Conservation (phyloP, 2,888 invertebrate species). For the Gonocerus acuteangulatus region DNA sequence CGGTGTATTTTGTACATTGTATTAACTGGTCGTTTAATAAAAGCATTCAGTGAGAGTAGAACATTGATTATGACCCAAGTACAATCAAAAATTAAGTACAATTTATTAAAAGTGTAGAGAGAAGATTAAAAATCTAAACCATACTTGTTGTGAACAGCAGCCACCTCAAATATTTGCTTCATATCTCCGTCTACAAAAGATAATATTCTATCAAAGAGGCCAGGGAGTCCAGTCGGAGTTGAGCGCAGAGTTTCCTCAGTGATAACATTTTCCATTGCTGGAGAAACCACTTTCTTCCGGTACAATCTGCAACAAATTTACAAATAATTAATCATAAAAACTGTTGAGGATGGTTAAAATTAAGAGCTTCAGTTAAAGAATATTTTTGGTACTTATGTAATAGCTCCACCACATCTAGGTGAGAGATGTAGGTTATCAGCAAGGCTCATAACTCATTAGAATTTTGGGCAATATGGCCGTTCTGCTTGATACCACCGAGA, state of each 20-base stretch:
- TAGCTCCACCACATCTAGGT: background rate
- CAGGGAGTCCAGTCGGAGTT: constrained; percentile 56
- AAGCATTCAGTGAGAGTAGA: too few relatives aligned
- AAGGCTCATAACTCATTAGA: too few relatives aligned
- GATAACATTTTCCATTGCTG: constrained; percentile 62
- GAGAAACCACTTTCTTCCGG: constrained; percentile 58
- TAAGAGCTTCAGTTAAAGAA: background rate
- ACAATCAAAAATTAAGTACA: too few relatives aligned
- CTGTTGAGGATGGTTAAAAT: background rate
- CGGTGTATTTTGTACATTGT: too few relatives aligned
- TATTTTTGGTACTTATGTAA: background rate
- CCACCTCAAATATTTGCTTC: constrained; percentile 45
- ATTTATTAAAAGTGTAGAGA: too few relatives aligned
- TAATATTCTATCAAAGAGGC: constrained; percentile 64
- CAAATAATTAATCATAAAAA: background rate
- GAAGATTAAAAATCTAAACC: constrained; percentile 5
- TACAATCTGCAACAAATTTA: constrained; percentile 43
- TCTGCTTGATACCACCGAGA: too few relatives aligned
- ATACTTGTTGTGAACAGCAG: constrained; percentile 42
- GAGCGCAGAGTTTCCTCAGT: constrained; percentile 57
- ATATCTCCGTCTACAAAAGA: constrained; percentile 63
- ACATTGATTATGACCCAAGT: too few relatives aligned
- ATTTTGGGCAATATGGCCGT: too few relatives aligned
- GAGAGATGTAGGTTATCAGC: too few relatives aligned
- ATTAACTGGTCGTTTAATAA: too few relatives aligned